These are phyloP conservation scores for Parasteatoda lunata DNA, from an alignment of 2,888 invertebrate species.

Conservation along the genomic window DNA sequence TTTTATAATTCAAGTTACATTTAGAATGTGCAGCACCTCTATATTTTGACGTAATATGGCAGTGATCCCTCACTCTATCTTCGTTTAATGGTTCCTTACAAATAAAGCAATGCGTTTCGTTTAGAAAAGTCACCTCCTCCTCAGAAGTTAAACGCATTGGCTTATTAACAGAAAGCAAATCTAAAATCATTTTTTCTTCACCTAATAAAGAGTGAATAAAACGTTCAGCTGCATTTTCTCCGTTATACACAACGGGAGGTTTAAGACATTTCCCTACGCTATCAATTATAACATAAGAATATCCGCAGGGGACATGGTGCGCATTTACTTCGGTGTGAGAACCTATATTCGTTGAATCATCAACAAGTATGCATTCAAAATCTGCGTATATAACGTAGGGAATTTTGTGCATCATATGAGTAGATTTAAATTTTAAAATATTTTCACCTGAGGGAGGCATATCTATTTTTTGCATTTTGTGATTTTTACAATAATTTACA, in stretches of 20 bases:
- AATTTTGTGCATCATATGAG: neutral
- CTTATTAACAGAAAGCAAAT: neutral
- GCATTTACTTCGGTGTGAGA: neutral
- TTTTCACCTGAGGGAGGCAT: constrained; percentile 7
- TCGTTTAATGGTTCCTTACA: constrained; percentile 9
- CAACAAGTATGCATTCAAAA: constrained; percentile 8
- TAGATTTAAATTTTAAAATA: constrained; percentile 4
- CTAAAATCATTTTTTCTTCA: constrained; percentile 16
- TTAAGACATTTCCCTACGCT: neutral
- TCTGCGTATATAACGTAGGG: constrained; percentile 1
- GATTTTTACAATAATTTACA: neutral
- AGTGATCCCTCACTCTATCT: constrained; percentile 19
- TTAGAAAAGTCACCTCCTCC: too few relatives aligned
- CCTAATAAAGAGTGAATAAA: constrained; percentile 6
- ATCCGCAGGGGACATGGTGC: constrained; percentile 17
- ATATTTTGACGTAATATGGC: constrained; percentile 21
- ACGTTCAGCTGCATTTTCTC: neutral
- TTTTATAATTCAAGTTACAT: constrained; percentile 20
- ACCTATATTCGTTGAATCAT: neutral
- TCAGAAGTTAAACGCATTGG: constrained; percentile 8
- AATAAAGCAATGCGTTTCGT: neutral
- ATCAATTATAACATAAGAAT: constrained; percentile 4
- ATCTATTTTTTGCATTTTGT: neutral
- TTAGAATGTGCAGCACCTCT: constrained; percentile 3
- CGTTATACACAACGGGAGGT: constrained; percentile 16